These are phyloP conservation scores for Ephialtes manifestator DNA, from an alignment of 2,888 invertebrate genomes.

Conservation along the genomic window DNA sequence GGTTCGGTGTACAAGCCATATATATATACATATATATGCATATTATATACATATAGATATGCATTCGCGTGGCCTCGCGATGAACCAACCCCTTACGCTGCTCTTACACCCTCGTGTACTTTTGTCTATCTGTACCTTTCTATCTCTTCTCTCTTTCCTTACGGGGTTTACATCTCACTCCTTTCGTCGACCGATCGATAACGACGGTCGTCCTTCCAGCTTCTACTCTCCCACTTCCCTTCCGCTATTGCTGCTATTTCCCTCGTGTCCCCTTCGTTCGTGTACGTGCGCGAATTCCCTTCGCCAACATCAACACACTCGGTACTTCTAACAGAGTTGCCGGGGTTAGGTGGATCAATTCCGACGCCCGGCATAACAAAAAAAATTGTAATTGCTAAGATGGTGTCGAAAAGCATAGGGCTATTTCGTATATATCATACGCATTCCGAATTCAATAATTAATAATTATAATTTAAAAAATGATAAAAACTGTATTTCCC, in stretches of 20 bases:
- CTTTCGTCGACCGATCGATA: conserved; percentile 65
- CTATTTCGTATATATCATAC: too few species aligned
- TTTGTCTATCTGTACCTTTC: conserved; percentile 40
- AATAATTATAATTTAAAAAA: too few species aligned
- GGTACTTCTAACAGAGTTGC: neutral
- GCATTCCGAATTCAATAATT: too few species aligned
- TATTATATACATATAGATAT: conserved; percentile 30
- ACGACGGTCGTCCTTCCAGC: conserved; percentile 65
- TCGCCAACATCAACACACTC: conserved; percentile 45
- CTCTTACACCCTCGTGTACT: conserved; percentile 57
- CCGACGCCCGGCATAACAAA: neutral
- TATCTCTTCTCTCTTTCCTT: conserved; percentile 44
- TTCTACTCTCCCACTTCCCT: conserved; percentile 31
- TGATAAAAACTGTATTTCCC: too few species aligned
- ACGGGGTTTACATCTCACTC: conserved; percentile 52
- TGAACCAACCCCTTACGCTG: conserved; percentile 56
- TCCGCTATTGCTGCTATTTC: conserved; percentile 51
- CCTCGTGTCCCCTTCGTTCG: conserved; percentile 57
- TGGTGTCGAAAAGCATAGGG: too few species aligned
- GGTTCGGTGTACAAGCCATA: conserved; percentile 1
- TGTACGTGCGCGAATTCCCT: conserved; percentile 53
- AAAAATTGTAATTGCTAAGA: too few species aligned
- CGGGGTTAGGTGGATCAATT: neutral
- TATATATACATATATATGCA: conserved; percentile 8
- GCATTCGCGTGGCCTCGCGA: conserved; percentile 46